Evolutionary conservation across 2,888 invertebrate species (phyloP), one percentile per base, ranked within the genome.

Genomic region (Baccha elongata): DNA sequence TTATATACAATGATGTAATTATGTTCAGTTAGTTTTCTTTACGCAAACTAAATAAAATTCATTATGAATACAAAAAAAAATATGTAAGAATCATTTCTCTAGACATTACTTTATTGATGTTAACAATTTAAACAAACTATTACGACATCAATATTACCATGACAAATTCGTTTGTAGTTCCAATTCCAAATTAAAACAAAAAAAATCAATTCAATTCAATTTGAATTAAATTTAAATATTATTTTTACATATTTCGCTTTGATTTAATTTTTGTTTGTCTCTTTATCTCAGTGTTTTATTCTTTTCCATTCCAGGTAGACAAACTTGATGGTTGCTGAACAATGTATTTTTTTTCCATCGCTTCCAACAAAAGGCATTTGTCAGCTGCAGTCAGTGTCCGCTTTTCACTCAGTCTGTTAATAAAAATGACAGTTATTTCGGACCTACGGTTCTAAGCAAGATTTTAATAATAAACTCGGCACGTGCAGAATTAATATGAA

Each of bases 271-370:
- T 8, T 32, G 29, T 32, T 40, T 23, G 26, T 11, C 1, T 23
- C 15, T 2, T 11, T 40, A 11, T 40, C 13, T 26, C 15, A 40
- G 58, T 58, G 58, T 58, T 58, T 40, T 58, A 58, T 58, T 58
- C 58, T 40, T 58, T 40, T 26, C 26, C 37, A 58, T 58, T 58
- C 58, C 58, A 58, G 58, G 40, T 58, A 32, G 29, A 32, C 29
- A 32, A 32, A 32, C 26, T 26, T 23, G 23, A 23, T 23, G 21
- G 26, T 58, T 17, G 58, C 23, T 23, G 7, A 40, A 15, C 17
- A 13, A 21, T 37, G 21, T 21, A 21, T 42, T 15, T 8, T 15
- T 2, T 10, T 17, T 21, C 8, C 35, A 55, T 10, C 11, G 10
- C 23, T 11, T 21, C 13, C 37, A n/a, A 26, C 11, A 6, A 19